Percentiles rank a stretch among this genome's conserved stretches.
Evolutionary conservation across 2,113 vertebrate species (phyloP).

Genomic region (Nycticryphes semicollaris): DNA sequence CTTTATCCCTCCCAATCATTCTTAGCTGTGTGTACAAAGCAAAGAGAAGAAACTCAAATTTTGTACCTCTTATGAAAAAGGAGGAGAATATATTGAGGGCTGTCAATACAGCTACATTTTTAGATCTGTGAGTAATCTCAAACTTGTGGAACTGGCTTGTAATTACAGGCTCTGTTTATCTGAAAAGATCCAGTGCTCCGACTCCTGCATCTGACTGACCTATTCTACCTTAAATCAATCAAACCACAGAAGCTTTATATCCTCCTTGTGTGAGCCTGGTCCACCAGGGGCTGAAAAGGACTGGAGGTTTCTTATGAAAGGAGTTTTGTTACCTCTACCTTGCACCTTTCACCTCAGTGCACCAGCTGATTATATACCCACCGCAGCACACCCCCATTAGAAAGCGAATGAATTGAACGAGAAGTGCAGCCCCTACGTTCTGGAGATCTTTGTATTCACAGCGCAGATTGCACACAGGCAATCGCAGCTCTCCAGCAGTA

Average conservation of each 20-base stretch:
- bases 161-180: neutral
- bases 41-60: neutral
- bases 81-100: neutral
- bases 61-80: neutral
- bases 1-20: neutral
- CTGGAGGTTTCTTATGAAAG: neutral
- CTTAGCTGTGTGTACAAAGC: neutral
- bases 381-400: neutral
- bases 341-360: neutral
- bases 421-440: neutral
- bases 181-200: neutral
- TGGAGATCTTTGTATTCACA: neutral
- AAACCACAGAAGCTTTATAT: neutral
- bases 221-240: slow-evolving; percentile 31
- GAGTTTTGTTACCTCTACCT: neutral
- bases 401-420: neutral
- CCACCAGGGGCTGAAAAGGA: neutral
- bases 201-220: neutral
- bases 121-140: neutral
- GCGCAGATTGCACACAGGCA: rapidly evolving
- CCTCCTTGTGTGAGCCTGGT: neutral
- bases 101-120: neutral
- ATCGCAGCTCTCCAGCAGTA: neutral
- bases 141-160: neutral
- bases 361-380: neutral